Evolutionary conservation across 2,888 invertebrate species (phyloP).

Genomic region (Calliscelio sp.): DNA sequence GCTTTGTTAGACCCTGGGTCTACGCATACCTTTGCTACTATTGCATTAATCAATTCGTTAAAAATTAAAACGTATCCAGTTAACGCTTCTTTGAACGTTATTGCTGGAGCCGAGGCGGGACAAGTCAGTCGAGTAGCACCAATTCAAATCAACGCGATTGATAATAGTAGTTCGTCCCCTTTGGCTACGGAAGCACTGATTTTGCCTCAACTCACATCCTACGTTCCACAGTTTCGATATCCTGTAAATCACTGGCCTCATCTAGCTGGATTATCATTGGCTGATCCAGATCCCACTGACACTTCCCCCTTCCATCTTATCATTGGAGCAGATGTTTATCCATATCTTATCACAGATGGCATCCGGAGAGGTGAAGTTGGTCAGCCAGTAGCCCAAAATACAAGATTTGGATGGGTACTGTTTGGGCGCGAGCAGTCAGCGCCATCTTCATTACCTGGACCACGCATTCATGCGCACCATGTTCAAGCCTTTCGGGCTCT

Average conservation of each 20-base stretch:
- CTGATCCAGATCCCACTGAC: constrained; percentile 14
- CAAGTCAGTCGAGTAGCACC: constrained; percentile 12
- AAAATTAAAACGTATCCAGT: background rate
- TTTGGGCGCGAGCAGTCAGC: background rate
- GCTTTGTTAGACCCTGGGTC: constrained; percentile 27
- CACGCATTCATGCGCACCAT: background rate
- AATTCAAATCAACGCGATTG: too few relatives aligned
- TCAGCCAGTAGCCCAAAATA: constrained; percentile 15
- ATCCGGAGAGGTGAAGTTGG: background rate
- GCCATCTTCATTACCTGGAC: background rate
- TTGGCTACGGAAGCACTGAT: constrained; percentile 2
- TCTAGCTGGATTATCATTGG: background rate
- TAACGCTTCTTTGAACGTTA: background rate
- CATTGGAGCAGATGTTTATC: constrained; percentile 1
- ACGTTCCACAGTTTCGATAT: background rate
- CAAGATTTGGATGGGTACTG: background rate
- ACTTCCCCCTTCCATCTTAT: background rate
- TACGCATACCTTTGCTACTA: constrained; percentile 8
- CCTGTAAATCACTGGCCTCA: background rate
- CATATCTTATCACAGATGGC: background rate
- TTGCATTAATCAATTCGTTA: too few relatives aligned
- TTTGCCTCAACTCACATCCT: background rate
- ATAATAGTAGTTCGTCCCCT: too few relatives aligned
- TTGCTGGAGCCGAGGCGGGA: background rate
- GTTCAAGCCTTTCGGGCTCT: constrained; percentile 2